Evolutionary conservation across 2,113 vertebrate species (phyloP).

Genomic region (Crotalus horridus): DNA sequence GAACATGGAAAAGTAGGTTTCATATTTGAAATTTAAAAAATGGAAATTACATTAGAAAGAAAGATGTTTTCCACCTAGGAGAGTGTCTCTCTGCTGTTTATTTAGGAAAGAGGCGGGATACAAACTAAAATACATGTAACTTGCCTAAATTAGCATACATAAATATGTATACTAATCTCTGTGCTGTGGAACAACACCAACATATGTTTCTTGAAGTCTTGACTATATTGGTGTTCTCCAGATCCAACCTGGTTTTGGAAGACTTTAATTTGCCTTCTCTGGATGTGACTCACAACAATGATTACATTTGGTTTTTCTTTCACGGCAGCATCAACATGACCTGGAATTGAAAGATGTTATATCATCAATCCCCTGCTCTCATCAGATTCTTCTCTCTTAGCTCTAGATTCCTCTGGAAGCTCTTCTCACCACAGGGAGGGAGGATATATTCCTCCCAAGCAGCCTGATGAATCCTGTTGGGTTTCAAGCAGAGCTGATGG

Average conservation of each 20-base stretch:
- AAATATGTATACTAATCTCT: background rate
- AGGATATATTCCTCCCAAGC: background rate
- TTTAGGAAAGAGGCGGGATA: background rate
- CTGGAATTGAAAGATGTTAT: background rate
- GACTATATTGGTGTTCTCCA: background rate
- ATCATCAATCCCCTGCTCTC: background rate
- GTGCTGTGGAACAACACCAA: background rate
- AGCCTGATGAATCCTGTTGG: background rate
- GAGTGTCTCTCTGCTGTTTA: background rate
- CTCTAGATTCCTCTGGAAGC: background rate
- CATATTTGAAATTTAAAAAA: background rate
- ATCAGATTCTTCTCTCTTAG: background rate
- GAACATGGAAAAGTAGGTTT: background rate
- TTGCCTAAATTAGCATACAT: background rate
- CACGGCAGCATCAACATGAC: background rate
- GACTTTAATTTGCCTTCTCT: background rate
- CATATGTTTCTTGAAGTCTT: background rate
- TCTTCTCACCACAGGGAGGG: background rate
- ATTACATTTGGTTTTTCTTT: background rate
- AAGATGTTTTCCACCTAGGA: background rate
- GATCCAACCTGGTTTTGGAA: background rate
- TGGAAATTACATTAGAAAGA: background rate
- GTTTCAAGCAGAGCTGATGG: background rate
- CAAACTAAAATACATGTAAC: background rate
- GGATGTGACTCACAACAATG: background rate